Conservation (phyloP, 2,888 invertebrate genomes). For the Priapulus caudatus region DNA sequence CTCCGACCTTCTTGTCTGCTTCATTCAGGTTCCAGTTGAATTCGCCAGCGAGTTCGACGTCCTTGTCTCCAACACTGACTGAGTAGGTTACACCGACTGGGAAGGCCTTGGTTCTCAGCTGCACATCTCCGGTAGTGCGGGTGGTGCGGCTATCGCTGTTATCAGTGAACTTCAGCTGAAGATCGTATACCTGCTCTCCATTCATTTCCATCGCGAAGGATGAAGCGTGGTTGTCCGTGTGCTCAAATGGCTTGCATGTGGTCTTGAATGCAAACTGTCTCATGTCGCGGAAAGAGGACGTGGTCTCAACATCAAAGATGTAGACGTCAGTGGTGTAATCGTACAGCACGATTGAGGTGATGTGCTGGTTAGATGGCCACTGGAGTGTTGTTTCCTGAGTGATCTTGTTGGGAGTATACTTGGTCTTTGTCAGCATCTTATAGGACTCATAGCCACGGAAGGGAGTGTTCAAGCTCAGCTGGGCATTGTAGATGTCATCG, state of each 20-base stretch:
- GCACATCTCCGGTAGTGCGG: background rate
- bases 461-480: background rate
- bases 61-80: background rate
- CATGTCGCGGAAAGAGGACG: background rate
- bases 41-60: background rate
- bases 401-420: background rate
- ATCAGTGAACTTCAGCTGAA: background rate
- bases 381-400: background rate
- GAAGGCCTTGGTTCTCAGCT: too few relatives aligned
- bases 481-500: background rate
- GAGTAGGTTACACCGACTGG: background rate
- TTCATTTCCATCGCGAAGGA: background rate
- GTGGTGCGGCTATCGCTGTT: background rate
- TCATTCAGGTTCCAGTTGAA: slow-evolving; percentile 1
- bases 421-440: background rate
- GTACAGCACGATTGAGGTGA: background rate
- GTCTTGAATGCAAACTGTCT: background rate
- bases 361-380: background rate
- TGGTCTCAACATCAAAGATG: background rate
- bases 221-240: background rate
- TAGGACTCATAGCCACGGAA: background rate
- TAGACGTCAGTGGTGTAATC: background rate
- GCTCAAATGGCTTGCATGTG: background rate
- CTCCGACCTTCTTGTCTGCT: background rate
- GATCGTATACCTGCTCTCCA: background rate